Evolutionary conservation across 2,888 invertebrate genomes (phyloP).

Genomic region (Meiosimyza decipiens): DNA sequence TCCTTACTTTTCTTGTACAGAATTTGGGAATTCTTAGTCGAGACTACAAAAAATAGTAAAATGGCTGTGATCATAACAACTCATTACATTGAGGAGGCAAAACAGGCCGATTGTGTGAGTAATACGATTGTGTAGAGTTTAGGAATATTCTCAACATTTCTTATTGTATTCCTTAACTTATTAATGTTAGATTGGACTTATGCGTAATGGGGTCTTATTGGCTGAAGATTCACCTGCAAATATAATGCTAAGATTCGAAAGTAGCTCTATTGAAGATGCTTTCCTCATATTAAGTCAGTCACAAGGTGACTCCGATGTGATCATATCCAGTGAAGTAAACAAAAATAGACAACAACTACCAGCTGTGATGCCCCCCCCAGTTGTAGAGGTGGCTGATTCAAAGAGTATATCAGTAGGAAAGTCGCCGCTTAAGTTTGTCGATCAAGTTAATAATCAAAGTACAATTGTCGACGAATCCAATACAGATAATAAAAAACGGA

Average conservation of each 20-base stretch:
- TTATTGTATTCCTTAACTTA: too few relatives aligned
- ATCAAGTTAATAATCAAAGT: conserved; percentile 38
- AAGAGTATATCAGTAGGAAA: conserved; percentile 48
- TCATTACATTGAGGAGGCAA: conserved; percentile 94
- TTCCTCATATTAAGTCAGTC: conserved; percentile 82
- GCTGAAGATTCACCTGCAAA: conserved; percentile 85
- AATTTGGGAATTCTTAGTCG: conserved; percentile 88
- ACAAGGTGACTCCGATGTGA: conserved; percentile 64
- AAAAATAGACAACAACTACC: conserved; percentile 43
- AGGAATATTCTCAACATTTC: not conserved
- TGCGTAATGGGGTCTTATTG: conserved; percentile 85
- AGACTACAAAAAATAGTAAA: conserved; percentile 75
- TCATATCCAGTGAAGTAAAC: conserved; percentile 50
- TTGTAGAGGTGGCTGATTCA: conserved; percentile 58
- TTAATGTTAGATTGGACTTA: conserved; percentile 87
- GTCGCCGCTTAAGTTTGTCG: conserved; percentile 47
- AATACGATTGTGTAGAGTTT: not conserved
- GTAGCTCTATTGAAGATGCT: conserved; percentile 85
- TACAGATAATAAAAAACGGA: conserved; percentile 56
- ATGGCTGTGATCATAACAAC: conserved; percentile 92
- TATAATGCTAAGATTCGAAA: conserved; percentile 77
- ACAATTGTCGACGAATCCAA: conserved; percentile 38
- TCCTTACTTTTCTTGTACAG: conserved; percentile 67
- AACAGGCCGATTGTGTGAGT: conserved; percentile 80
- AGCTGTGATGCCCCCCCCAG: conserved; percentile 48